phyloP scores from a whole-genome alignment of 2,888 invertebrate species.

The Ennomos fuscantarius region DNA sequence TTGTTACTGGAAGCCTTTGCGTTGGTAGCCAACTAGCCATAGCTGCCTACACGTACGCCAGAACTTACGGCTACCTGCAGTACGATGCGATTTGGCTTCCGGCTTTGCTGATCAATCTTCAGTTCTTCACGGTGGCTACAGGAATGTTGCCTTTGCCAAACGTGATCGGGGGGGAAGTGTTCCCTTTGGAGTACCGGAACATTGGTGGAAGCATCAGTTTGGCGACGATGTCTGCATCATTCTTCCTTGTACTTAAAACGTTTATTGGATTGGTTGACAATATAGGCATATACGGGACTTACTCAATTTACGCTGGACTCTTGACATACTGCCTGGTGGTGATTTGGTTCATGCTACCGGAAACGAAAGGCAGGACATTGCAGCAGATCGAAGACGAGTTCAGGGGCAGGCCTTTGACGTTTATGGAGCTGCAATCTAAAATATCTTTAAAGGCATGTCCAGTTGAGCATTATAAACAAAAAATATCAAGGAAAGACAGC shows the following conservation, averaged over 20 bases:
- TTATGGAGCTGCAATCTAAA: slow-evolving; percentile 55
- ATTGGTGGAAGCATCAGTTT: slow-evolving; percentile 86
- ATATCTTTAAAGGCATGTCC: slow-evolving; percentile 58
- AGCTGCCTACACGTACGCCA: slow-evolving; percentile 68
- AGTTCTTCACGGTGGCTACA: slow-evolving; percentile 82
- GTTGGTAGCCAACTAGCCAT: slow-evolving; percentile 81
- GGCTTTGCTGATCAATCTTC: slow-evolving; percentile 77
- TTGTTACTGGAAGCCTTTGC: slow-evolving; percentile 85
- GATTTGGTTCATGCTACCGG: slow-evolving; percentile 85
- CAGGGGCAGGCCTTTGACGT: slow-evolving; percentile 57
- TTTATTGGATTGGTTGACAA: slow-evolving; percentile 79
- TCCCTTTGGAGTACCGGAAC: slow-evolving; percentile 85
- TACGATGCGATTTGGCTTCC: slow-evolving; percentile 73
- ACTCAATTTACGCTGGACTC: slow-evolving; percentile 81
- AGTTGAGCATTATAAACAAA: slow-evolving; percentile 53
- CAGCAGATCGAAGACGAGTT: slow-evolving; percentile 87
- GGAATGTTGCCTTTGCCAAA: slow-evolving; percentile 88
- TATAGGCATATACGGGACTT: slow-evolving; percentile 84
- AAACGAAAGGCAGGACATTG: slow-evolving; percentile 87
- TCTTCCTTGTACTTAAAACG: slow-evolving; percentile 87
- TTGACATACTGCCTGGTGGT: slow-evolving; percentile 80
- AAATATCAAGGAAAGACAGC: slow-evolving; percentile 56
- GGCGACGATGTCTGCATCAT: slow-evolving; percentile 82
- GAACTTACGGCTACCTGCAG: slow-evolving; percentile 45
- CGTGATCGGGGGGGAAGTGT: slow-evolving; percentile 89